Evolutionary conservation across 2,797 vertebrate genomes (phyloP).

Genomic region (Nannoperca australis): DNA sequence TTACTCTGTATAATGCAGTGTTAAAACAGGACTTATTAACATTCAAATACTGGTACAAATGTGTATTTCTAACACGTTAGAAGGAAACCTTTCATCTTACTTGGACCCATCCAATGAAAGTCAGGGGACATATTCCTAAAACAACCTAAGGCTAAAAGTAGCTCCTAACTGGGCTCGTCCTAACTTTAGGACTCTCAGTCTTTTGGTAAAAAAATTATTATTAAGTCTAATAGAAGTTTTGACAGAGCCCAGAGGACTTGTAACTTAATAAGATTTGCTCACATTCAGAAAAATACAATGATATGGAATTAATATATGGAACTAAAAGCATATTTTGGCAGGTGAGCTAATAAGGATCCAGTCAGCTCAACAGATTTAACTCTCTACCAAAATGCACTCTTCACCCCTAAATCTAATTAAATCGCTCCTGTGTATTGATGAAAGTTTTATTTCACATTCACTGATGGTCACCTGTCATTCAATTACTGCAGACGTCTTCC

Average conservation of each 20-base stretch:
- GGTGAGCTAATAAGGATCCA: too few species aligned
- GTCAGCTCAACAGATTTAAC: not conserved
- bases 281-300: not conserved
- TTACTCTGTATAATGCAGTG: not conserved
- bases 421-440: not conserved
- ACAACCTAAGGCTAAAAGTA: not conserved
- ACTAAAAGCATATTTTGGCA: not conserved
- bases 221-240: not conserved
- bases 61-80: not conserved
- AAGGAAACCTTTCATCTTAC: not conserved
- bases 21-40: constrained; percentile 12
- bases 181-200: not conserved
- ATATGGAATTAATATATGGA: too few species aligned
- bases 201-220: not conserved
- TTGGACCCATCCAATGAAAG: not conserved
- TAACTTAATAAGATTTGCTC: not conserved
- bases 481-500: not conserved
- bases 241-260: not conserved
- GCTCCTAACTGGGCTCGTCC: not conserved
- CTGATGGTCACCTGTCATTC: not conserved
- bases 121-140: not conserved
- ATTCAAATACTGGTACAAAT: not conserved
- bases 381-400: not conserved
- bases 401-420: not conserved
- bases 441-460: not conserved